These are phyloP conservation scores for Upupa epops DNA, from an alignment of 2,113 vertebrate genomes.

Conservation along the genomic window DNA sequence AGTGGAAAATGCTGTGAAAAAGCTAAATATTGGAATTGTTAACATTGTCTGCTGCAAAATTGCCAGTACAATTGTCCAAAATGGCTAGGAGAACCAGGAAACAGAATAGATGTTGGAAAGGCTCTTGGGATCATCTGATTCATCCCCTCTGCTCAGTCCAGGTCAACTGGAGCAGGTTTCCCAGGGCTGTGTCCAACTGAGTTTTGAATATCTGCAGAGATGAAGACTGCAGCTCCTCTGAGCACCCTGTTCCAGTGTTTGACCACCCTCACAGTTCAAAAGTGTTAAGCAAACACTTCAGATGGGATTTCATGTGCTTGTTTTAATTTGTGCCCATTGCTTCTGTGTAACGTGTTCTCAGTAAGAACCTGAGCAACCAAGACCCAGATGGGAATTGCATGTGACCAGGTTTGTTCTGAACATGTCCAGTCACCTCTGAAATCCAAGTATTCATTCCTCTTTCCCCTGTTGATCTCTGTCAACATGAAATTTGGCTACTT, in stretches of 20 bases:
- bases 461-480: background rate
- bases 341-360: background rate
- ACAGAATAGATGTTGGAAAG: background rate
- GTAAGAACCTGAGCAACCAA: background rate
- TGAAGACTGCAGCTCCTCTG: background rate
- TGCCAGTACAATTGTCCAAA: background rate
- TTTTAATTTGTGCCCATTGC: background rate
- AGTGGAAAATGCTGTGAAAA: background rate
- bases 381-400: background rate
- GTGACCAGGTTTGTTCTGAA: background rate
- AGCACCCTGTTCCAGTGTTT: background rate
- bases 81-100: background rate
- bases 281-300: background rate
- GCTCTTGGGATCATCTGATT: background rate
- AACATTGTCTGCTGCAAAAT: background rate
- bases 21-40: background rate
- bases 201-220: background rate
- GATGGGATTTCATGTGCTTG: background rate
- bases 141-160: background rate
- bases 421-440: background rate
- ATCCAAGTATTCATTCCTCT: background rate
- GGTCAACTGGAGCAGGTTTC: background rate
- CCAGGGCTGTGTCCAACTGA: background rate
- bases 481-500: fast-evolving
- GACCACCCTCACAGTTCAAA: background rate